Conservation (phyloP, 64 coral and sea anemone genomes). For the Montipora efflorescens region DNA sequence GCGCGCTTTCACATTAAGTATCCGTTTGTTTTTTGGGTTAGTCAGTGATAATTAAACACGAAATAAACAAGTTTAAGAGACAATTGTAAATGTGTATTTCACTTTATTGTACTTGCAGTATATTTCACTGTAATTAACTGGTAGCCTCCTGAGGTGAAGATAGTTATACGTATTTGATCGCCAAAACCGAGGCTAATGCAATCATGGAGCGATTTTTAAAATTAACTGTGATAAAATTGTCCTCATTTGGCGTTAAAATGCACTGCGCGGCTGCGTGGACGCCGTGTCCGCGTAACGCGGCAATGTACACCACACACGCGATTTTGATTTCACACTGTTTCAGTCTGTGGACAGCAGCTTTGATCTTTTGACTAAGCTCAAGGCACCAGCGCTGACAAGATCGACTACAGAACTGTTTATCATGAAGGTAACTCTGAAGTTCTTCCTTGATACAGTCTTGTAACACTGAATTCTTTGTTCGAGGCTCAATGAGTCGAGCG, state of each 20-base stretch:
- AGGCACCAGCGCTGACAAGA: slow-evolving; percentile 89
- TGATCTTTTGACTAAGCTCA: slow-evolving; percentile 78
- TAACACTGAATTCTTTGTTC: slow-evolving; percentile 39
- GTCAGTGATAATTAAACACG: no score
- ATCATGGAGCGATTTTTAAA: slow-evolving; percentile 92
- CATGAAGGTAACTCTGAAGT: slow-evolving; percentile 36
- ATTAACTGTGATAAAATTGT: slow-evolving; percentile 84
- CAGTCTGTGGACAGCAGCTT: slow-evolving; percentile 71
- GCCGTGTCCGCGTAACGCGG: slow-evolving; percentile 80
- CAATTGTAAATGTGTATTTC: not conserved
- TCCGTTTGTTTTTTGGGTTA: no score
- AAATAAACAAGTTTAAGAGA: not conserved
- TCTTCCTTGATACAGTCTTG: slow-evolving; percentile 49
- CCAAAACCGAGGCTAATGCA: slow-evolving; percentile 83
- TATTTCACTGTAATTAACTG: not conserved
- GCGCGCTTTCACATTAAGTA: no score
- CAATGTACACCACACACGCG: slow-evolving; percentile 85
- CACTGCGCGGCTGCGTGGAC: slow-evolving; percentile 83
- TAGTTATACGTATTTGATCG: slow-evolving; percentile 69
- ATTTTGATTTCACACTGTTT: slow-evolving; percentile 76
- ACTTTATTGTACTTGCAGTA: not conserved
- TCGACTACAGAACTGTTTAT: slow-evolving; percentile 71
- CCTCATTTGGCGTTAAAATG: slow-evolving; percentile 68
- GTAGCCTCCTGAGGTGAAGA: not conserved
- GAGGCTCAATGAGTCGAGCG: slow-evolving; percentile 31